Evolutionary conservation across 92 coral and sea anemone species (phyloP), one percentile per base, ranked within the genome.

Genomic region (Micromussa lordhowensis): DNA sequence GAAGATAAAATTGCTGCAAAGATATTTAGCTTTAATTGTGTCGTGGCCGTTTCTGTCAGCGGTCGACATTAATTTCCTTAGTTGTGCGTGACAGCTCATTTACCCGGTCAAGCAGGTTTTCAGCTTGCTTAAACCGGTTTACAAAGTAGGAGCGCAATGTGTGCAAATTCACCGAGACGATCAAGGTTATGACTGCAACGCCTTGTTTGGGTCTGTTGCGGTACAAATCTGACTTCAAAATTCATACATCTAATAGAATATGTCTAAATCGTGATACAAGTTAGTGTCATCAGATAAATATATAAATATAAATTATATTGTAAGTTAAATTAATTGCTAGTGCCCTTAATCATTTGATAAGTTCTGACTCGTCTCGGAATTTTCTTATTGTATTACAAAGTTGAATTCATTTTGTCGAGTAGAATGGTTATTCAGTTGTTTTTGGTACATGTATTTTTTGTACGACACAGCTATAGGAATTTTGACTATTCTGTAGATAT

Each of bases 401-500:
- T 63, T 82, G 35, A 48, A 31, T 61, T 80, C 31, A 21, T 57
- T 79, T 79, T 38, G 31, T 35, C 69, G 63, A 44, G 26, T 32
- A 73, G 53, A 13, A 73, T 18, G 36, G 48, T 17, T 71, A 16
- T 71, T 16, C n/a, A 35, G 15, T 68, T 66, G 77, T 18, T 68
- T 64, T 70, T 54, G 54, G 63, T 48, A 49, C 40, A 31, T 34
- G 14, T 16, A 28, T 19, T 57, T 84, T 84, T 75, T 84, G 71
- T 74, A 55, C 57, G 38, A 34, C 35, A 35, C 54, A 57, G 83
- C 35, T 49, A 58, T 51, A 34, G 72, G 29, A 80, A 74, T 49
- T 26, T 7, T n/a, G 8, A 11, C 22, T 21, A 85, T 61, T 40
- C 31, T 85, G 89, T 86, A 66, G 83, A 86, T 86, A 86, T 38